Percentiles rank a stretch among this genome's conserved stretches.
phyloP scores from a whole-genome alignment of 2,797 vertebrate species.

The Salmo trutta region DNA sequence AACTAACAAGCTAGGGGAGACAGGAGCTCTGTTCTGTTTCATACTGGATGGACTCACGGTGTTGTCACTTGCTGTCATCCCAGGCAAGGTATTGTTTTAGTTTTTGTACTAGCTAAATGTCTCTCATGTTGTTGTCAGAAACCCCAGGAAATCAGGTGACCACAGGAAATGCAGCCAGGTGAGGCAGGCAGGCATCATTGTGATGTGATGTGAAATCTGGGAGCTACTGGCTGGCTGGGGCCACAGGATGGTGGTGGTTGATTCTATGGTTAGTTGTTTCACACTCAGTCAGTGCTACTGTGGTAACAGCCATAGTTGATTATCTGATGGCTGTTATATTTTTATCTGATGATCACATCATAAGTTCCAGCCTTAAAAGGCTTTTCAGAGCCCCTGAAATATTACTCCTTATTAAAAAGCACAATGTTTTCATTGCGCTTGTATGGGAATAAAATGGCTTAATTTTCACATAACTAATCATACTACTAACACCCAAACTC shows the following conservation, averaged over 20 bases:
- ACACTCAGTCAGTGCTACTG: not conserved
- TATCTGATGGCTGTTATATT: not conserved
- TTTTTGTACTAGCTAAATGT: constrained; percentile 24
- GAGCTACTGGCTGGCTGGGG: not conserved
- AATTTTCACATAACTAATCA: not conserved
- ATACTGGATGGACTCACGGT: not conserved
- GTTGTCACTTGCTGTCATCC: not conserved
- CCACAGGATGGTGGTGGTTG: constrained; percentile 21
- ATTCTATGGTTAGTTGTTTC: not conserved
- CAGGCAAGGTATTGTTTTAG: constrained; percentile 19
- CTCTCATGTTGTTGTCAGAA: constrained; percentile 29
- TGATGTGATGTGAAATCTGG: not conserved
- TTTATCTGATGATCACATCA: not conserved
- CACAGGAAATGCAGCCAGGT: not conserved
- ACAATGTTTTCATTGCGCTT: not conserved
- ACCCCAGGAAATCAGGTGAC: constrained; percentile 5
- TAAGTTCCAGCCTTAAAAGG: not conserved
- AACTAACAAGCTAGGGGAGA: not conserved
- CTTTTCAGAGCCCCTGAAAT: not conserved
- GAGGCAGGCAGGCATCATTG: not conserved
- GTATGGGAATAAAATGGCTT: not conserved
- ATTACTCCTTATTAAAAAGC: not conserved
- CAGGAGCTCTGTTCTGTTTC: not conserved
- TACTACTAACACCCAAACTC: not conserved
- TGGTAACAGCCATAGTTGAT: not conserved